Conservation (phyloP, 2,797 vertebrate species). For the Gymnodraco acuticeps region DNA sequence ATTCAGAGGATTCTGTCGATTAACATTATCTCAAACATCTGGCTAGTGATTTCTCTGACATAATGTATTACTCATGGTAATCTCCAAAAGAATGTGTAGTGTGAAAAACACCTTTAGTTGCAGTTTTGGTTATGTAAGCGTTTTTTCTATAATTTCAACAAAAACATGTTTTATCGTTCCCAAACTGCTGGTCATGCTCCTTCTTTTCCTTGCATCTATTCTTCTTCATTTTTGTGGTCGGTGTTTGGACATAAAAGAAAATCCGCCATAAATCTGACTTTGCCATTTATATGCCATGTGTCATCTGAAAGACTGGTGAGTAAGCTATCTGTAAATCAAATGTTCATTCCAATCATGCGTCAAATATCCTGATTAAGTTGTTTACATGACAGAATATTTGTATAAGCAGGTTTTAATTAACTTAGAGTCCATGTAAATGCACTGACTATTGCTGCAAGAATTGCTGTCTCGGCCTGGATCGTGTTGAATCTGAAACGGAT, state of each 20-base stretch:
- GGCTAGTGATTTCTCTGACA: constrained; percentile 7
- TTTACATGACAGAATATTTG: constrained; percentile 12
- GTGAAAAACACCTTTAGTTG: constrained; percentile 7
- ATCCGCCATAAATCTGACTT: background rate
- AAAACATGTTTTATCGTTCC: constrained; percentile 38
- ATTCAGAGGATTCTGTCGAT: constrained; percentile 1
- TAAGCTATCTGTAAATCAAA: constrained; percentile 12
- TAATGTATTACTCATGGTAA: background rate
- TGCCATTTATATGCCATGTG: background rate
- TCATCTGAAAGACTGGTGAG: constrained; percentile 18
- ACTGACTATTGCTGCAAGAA: background rate
- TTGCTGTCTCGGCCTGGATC: background rate
- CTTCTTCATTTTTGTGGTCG: constrained; percentile 3
- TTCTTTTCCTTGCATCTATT: constrained; percentile 8
- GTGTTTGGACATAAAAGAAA: background rate
- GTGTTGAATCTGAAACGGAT: constrained; percentile 33
- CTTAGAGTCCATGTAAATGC: background rate
- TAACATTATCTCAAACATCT: constrained; percentile 15
- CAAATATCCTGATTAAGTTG: background rate
- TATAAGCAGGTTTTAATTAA: constrained; percentile 9
- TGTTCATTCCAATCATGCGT: constrained; percentile 12
- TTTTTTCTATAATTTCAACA: constrained; percentile 17
- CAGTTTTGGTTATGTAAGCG: background rate
- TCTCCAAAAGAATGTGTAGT: background rate
- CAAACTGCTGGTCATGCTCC: constrained; percentile 1